Conservation (phyloP, 2,113 vertebrate genomes). For the Burhinus bistriatus region DNA sequence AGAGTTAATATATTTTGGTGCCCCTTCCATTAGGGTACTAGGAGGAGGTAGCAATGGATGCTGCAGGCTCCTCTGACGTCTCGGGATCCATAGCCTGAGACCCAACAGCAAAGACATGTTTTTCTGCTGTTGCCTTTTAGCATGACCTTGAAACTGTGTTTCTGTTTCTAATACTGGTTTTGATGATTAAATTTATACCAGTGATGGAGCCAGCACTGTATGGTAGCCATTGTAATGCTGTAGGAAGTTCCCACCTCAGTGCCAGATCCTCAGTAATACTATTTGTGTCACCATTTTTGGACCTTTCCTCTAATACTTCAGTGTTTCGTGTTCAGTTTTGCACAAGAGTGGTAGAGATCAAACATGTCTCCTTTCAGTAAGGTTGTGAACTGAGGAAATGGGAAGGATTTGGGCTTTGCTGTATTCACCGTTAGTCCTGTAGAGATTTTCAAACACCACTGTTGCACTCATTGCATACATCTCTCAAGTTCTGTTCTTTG, state of each 20-base stretch:
- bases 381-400: neutral
- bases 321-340: neutral
- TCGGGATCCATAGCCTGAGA: neutral
- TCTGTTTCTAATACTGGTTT: neutral
- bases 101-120: neutral
- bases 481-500: neutral
- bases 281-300: neutral
- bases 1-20: neutral
- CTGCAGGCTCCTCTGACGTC: neutral
- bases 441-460: neutral
- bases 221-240: neutral
- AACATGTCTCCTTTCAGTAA: accelerated
- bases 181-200: neutral
- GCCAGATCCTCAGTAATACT: neutral
- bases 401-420: neutral
- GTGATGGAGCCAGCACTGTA: neutral
- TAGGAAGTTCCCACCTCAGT: neutral
- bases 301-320: neutral
- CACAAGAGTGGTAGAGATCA: neutral
- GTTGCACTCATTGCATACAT: neutral
- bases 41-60: neutral
- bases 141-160: neutral
- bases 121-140: neutral
- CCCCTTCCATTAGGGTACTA: neutral
- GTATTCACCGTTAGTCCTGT: accelerated